Evolutionary conservation across 1,140 invertebrate species (phyloP).

Genomic region (Brachionus sp.): DNA sequence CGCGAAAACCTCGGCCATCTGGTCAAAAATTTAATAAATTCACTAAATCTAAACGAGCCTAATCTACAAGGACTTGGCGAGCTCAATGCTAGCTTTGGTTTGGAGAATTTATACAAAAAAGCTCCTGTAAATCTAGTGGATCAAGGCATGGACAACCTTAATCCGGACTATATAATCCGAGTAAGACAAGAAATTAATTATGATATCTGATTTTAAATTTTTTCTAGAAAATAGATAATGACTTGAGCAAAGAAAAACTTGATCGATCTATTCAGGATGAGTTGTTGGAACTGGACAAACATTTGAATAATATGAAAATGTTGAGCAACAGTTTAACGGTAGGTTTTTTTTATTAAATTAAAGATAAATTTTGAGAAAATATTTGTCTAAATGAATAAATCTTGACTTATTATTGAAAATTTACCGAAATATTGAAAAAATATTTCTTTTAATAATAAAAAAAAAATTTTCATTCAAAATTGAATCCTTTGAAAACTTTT

Average conservation of each 20-base stretch:
- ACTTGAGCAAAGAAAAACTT: background rate
- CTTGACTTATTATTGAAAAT: background rate
- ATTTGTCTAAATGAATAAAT: background rate
- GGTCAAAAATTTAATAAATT: background rate
- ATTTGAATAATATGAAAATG: slow-evolving; percentile 11
- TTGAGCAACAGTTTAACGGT: background rate
- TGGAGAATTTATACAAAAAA: slow-evolving; percentile 31
- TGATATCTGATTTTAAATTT: background rate
- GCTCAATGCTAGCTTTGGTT: background rate
- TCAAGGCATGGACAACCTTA: background rate
- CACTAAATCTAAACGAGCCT: background rate
- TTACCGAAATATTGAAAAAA: no score
- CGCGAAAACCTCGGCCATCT: background rate
- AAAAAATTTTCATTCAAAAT: no score
- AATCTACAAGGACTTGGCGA: background rate
- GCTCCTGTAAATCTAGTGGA: background rate
- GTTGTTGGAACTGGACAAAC: slow-evolving; percentile 17
- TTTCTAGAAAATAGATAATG: background rate
- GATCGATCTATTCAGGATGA: slow-evolving; percentile 8
- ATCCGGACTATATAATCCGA: background rate
- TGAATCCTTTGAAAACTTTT: no score
- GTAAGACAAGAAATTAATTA: background rate
- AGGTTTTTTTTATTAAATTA: background rate
- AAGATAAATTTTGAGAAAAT: no score
- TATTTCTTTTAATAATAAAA: no score